Evolutionary conservation across 1,140 invertebrate species (phyloP), one percentile per base, ranked within the genome.

Genomic region (Drosophila repletoides): DNA sequence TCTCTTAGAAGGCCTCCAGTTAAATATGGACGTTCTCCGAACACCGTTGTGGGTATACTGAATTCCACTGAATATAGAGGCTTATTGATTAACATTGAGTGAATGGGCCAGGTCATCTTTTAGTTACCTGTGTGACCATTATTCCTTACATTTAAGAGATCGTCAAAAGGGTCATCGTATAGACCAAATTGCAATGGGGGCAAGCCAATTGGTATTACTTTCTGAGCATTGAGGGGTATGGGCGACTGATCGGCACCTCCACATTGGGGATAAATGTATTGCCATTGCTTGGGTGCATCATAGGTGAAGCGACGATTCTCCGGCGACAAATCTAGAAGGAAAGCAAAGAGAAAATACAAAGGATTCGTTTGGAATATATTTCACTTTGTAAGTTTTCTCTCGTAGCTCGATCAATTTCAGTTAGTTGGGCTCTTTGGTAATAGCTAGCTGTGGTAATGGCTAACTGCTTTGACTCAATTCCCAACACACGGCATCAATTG

Each of bases 91-190:
- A 4, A 22, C 29, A 10, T 19, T 10, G 0, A 5, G 0, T 48
- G 5, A 1, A 6, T 40, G 3, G 1, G 0, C 7, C 14, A 19
- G 3, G 1, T 1, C 6, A 5, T n/a, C 0, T 7, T 43, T 4
- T 15, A 53, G 15, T 24, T 59, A 33, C 79, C 74, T 56, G 80
- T 70, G 5, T 86, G 80, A 19, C 80, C 80, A 49, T 64, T 76
- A 28, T 86, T 86, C n/a, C 24, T 36, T 7, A 86, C n/a, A 5
- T 26, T 65, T 2, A 86, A 26, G 0, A 76, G 56, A 2, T 59
- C 55, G 9, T 80, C 80, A 9, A 86, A 86, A 1, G 29, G 52
- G 26, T 72, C 55, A 0, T 86, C 80, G 26, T 86, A 86, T 1
- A 55, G 19, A 0, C 46, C 68, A 1, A 86, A 80, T 5, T 60